Evolutionary conservation across 1,140 invertebrate genomes (phyloP).

Genomic region (Elysia chlorotica): DNA sequence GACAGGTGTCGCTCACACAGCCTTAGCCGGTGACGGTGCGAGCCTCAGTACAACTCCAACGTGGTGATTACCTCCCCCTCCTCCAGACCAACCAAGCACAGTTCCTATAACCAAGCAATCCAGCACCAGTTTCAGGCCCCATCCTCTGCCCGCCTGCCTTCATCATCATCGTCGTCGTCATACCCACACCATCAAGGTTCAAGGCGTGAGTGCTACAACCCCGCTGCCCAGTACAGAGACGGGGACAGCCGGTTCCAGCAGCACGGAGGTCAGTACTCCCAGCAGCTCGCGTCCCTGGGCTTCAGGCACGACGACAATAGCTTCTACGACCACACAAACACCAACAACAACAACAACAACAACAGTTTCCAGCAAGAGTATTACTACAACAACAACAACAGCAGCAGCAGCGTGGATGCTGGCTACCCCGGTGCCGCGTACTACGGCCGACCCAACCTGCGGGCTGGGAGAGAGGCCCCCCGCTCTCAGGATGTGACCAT

Average conservation of each 20-base stretch:
- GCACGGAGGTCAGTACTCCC: background rate
- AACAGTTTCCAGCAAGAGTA: background rate
- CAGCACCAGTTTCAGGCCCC: background rate
- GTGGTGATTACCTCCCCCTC: background rate
- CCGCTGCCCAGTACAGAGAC: background rate
- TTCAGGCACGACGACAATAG: background rate
- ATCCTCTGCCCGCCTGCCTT: background rate
- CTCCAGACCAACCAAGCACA: background rate
- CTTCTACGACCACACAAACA: background rate
- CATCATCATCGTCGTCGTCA: background rate
- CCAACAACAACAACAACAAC: background rate
- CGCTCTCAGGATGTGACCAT: background rate
- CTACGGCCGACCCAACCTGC: conserved; percentile 4
- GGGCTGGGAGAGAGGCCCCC: too few species aligned
- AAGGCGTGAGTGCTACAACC: background rate
- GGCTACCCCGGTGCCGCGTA: background rate
- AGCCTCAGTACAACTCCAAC: conserved; percentile 22
- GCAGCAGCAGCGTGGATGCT: background rate
- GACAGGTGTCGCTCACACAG: conserved; percentile 30
- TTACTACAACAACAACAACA: background rate
- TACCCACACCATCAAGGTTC: background rate
- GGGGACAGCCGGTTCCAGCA: background rate
- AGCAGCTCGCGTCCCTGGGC: too few species aligned
- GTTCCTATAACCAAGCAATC: background rate
- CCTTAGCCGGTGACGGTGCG: conserved; percentile 30